Conservation (phyloP, 2,113 vertebrate species). For the Pristiophorus japonicus region DNA sequence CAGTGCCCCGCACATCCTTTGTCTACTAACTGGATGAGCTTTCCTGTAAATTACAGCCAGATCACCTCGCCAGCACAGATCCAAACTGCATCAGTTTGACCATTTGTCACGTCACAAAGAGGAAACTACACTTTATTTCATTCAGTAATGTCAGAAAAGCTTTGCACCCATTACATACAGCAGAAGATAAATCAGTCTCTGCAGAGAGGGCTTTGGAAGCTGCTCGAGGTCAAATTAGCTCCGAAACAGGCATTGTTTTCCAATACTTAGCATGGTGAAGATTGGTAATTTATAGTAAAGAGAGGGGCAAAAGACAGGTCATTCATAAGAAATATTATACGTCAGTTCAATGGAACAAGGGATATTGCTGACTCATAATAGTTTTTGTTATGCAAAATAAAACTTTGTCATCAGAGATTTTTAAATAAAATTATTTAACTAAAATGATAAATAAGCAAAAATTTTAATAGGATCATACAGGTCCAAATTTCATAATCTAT, state of each 20-base stretch:
- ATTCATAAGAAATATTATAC: neutral
- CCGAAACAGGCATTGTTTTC: neutral
- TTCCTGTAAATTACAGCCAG: neutral
- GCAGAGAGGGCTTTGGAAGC: neutral
- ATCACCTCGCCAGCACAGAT: neutral
- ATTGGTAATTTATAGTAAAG: neutral
- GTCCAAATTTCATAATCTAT: neutral
- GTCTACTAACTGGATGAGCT: neutral
- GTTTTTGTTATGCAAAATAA: neutral
- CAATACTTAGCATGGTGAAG: neutral
- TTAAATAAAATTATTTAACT: neutral
- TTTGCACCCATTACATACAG: neutral
- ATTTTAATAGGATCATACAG: neutral
- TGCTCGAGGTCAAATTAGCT: neutral
- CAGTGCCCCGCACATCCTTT: neutral
- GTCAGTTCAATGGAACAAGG: neutral
- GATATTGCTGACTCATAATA: neutral
- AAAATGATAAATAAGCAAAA: neutral
- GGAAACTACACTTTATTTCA: neutral
- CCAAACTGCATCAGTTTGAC: neutral
- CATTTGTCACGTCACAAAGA: neutral
- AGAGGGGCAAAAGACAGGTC: neutral
- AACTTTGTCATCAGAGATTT: neutral
- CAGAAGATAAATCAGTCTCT: neutral
- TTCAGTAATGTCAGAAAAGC: neutral